Evolutionary conservation across 2,888 invertebrate genomes (phyloP).

Genomic region (Troilus luridus): DNA sequence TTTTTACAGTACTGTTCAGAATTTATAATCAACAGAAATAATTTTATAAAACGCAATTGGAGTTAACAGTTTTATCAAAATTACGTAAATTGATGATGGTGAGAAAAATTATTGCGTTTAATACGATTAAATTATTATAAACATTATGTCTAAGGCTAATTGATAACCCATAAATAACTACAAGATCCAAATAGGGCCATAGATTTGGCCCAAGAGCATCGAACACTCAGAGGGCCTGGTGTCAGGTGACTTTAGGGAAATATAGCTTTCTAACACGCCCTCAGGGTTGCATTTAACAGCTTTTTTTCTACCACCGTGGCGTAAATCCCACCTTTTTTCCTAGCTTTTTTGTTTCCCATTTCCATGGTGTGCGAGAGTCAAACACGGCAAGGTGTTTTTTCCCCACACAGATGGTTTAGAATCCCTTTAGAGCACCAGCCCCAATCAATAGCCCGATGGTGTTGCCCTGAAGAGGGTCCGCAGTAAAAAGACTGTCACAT

Average conservation of each 20-base stretch:
- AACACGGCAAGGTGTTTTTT: conserved; percentile 40
- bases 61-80: too few species aligned
- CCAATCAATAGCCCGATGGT: conserved; percentile 20
- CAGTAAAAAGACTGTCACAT: conserved; percentile 34
- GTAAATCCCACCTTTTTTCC: conserved; percentile 39
- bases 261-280: conserved; percentile 7
- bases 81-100: too few species aligned
- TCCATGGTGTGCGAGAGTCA: conserved; percentile 16
- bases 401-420: conserved; percentile 1
- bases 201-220: not conserved
- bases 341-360: conserved; percentile 8
- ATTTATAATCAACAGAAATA: too few species aligned
- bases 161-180: not conserved
- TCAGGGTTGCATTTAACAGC: conserved; percentile 2
- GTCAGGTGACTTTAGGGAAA: conserved; percentile 6
- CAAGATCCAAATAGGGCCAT: not conserved
- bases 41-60: too few species aligned
- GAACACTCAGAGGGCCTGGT: not conserved
- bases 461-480: conserved; percentile 29
- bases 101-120: too few species aligned
- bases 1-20: too few species aligned
- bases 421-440: conserved; percentile 29
- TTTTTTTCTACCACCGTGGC: not conserved
- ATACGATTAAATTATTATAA: too few species aligned
- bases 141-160: not conserved